Percentiles rank a stretch among this genome's conserved stretches.
Conservation (phyloP, 2,113 vertebrate genomes). For the Chionis minor region DNA sequence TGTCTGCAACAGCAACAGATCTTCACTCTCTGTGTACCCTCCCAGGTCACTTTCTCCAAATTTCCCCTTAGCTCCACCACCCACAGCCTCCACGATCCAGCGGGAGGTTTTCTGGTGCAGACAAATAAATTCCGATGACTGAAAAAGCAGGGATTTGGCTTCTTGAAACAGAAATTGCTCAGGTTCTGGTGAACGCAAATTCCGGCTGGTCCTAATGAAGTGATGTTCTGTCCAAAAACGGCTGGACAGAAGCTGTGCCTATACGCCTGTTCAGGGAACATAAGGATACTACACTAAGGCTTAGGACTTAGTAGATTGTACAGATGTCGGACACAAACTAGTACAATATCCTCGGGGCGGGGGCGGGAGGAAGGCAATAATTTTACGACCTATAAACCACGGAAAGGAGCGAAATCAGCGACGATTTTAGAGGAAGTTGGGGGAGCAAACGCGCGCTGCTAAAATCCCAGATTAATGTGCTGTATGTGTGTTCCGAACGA, state of each 20-base stretch:
- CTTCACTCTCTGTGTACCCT: not conserved
- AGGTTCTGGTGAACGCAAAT: not conserved
- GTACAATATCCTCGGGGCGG: not conserved
- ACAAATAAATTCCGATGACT: not conserved
- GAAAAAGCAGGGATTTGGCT: not conserved
- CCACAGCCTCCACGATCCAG: not conserved
- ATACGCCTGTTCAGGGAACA: not conserved
- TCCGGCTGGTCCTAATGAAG: not conserved
- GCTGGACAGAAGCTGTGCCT: not conserved
- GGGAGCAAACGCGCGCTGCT: not conserved
- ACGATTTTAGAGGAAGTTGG: not conserved
- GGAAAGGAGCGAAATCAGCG: not conserved
- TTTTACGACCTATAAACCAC: constrained; percentile 24
- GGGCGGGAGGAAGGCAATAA: not conserved
- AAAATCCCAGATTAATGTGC: not conserved
- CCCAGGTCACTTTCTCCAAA: not conserved
- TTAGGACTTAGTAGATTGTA: not conserved
- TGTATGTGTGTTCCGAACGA: not conserved
- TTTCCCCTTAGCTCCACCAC: not conserved
- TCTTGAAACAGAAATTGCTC: not conserved
- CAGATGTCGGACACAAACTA: not conserved
- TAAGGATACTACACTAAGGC: not conserved
- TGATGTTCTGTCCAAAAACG: not conserved
- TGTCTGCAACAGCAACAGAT: not conserved
- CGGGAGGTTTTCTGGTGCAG: rapidly evolving